These are phyloP conservation scores for Tenodera sinensis DNA, from an alignment of 2,888 invertebrate genomes.

Conservation along the genomic window DNA sequence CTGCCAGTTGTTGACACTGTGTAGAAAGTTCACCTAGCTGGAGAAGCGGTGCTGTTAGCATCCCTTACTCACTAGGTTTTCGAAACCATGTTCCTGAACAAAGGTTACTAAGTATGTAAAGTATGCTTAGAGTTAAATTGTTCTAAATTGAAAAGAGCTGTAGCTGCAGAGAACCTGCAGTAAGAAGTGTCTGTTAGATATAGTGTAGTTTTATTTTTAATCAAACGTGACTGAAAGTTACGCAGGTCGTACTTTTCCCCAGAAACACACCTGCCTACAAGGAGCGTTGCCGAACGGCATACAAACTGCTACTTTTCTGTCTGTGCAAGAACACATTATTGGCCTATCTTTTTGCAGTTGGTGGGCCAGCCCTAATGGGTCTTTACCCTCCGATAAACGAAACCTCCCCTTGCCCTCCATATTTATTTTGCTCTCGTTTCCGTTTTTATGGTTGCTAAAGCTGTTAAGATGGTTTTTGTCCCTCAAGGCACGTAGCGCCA, in stretches of 20 bases:
- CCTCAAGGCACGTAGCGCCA: background rate
- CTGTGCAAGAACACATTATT: background rate
- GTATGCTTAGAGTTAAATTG: too few relatives aligned
- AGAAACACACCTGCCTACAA: background rate
- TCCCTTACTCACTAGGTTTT: too few relatives aligned
- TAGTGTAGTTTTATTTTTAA: background rate
- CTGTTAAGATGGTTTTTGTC: background rate
- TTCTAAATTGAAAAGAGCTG: too few relatives aligned
- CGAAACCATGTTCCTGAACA: too few relatives aligned
- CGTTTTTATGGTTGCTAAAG: background rate
- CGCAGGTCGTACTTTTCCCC: background rate
- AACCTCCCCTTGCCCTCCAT: background rate
- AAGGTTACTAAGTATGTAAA: too few relatives aligned
- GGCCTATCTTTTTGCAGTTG: background rate
- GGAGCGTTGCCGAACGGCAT: background rate
- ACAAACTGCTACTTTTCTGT: background rate
- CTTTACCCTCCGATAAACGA: conserved; percentile 16
- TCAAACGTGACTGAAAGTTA: background rate
- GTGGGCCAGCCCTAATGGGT: conserved; percentile 1
- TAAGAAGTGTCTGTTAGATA: too few relatives aligned
- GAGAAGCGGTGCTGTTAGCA: too few relatives aligned
- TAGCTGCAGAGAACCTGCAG: too few relatives aligned
- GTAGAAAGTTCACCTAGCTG: too few relatives aligned
- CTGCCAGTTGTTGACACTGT: too few relatives aligned
- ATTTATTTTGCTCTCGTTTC: background rate